Base-by-base conservation (phyloP, 2,797 vertebrate genomes). In the Gobionotothen gibberifrons region DNA sequence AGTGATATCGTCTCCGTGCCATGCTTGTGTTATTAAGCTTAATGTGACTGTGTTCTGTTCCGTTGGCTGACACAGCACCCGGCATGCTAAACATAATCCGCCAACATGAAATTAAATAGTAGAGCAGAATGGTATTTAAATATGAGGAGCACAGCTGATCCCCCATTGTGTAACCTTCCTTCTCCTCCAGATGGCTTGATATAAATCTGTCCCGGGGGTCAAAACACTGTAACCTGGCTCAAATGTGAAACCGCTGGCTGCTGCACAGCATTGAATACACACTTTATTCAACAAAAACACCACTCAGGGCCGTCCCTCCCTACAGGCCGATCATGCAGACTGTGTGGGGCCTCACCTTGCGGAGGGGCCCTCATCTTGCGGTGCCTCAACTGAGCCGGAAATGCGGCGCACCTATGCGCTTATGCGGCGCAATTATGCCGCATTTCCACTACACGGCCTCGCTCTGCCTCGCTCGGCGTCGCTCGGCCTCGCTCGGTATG, bases 131-230 rank as follows among this genome's bases (percentile, higher is more conserved):
- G 85, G 83, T 88, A 84, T 87, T 90, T 87, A 83, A 90, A 86
- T 68, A 76, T 76, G 86, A 89, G 68, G 83, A 90, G 87, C 73
- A 61, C 82, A 83, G 89, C 87, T 89, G 86, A 92, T 90, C 79
- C 76, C 62, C 74, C 75, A 85, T 90, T 92, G 89, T 88, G 89
- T 85, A 91, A 89, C 83, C 82, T 76, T 82, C 78, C 73, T 52
- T 75, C 78, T 76, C 77, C 72, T 76, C 81, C 85, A 92, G 85
- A 90, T 89, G 85, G 87, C 78, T 84, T 72, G 64, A 76, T 79
- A 76, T 70, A 74, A 88, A 85, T 82, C 80, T 55, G 59, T 60
- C 70, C 69, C 32, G 69, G 80, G 81, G 85, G 79, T 89, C 76
- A 88, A 51, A 83, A 69, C 69, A 55, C 67, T 71, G 79, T 70